Percentiles rank a stretch among this genome's conserved stretches.
Evolutionary conservation across 2,888 invertebrate genomes (phyloP).

Genomic region (Alloplasta piceator): DNA sequence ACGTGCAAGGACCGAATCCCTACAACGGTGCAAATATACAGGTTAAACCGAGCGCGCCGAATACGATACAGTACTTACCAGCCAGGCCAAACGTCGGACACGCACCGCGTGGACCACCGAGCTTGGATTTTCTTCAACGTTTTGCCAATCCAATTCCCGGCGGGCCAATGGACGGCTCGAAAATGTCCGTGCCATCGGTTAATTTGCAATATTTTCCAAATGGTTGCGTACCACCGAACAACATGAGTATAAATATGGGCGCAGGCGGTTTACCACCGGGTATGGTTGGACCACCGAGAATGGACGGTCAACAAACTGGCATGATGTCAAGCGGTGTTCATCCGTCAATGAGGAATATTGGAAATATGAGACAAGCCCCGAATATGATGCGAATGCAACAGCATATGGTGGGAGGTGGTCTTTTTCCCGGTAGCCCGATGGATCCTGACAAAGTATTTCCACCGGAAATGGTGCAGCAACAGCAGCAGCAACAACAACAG

Average conservation of each 20-base stretch:
- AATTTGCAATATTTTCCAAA: constrained; percentile 91
- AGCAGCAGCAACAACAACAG: constrained; percentile 72
- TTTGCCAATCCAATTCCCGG: constrained; percentile 93
- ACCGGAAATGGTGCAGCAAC: constrained; percentile 78
- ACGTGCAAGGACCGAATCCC: constrained; percentile 84
- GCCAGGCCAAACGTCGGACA: constrained; percentile 94
- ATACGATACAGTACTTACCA: constrained; percentile 99
- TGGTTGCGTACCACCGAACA: constrained; percentile 84
- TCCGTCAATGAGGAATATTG: constrained; percentile 82
- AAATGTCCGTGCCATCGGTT: constrained; percentile 87
- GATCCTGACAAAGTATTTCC: constrained; percentile 82
- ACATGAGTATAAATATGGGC: constrained; percentile 84
- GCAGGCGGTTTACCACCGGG: constrained; percentile 61
- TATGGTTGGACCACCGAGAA: constrained; percentile 78
- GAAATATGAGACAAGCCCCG: constrained; percentile 81
- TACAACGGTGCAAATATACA: constrained; percentile 93
- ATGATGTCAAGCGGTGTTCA: constrained; percentile 80
- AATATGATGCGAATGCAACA: constrained; percentile 81
- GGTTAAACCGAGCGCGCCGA: constrained; percentile 98
- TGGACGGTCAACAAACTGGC: constrained; percentile 84
- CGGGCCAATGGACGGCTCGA: constrained; percentile 84
- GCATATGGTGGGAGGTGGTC: constrained; percentile 82
- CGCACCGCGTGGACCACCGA: constrained; percentile 92
- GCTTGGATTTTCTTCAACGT: constrained; percentile 94
- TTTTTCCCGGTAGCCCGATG: constrained; percentile 81